These are phyloP conservation scores for Asteroscopus sphinx DNA, from an alignment of 2,888 invertebrate genomes.

Conservation along the genomic window DNA sequence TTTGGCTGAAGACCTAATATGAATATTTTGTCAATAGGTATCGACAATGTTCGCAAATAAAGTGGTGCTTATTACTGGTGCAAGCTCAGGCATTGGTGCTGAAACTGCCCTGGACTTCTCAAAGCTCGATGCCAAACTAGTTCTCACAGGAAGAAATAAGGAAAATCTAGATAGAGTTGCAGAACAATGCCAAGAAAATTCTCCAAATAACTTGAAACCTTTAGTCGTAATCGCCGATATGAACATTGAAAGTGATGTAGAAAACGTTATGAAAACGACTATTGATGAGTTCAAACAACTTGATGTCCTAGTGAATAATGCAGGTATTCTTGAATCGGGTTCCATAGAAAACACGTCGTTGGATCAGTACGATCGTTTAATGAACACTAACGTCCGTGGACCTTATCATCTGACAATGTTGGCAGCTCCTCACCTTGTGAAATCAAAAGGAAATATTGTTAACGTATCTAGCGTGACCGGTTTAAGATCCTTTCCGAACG, in stretches of 20 bases:
- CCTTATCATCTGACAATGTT: slow-evolving; percentile 94
- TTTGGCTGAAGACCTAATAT: not conserved
- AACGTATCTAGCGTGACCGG: slow-evolving; percentile 98
- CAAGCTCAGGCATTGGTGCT: slow-evolving; percentile 94
- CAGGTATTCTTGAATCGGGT: slow-evolving; percentile 95
- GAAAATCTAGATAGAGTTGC: slow-evolving; percentile 92
- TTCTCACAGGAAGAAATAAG: slow-evolving; percentile 92
- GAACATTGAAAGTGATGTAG: slow-evolving; percentile 92
- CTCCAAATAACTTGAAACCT: slow-evolving; percentile 80
- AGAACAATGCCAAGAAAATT: slow-evolving; percentile 85
- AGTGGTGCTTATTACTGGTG: slow-evolving; percentile 92
- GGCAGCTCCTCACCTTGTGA: slow-evolving; percentile 94
- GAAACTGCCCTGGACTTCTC: slow-evolving; percentile 92
- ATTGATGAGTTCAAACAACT: slow-evolving; percentile 92
- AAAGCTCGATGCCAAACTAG: slow-evolving; percentile 90
- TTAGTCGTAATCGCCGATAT: slow-evolving; percentile 91
- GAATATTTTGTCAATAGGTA: slow-evolving; percentile 62
- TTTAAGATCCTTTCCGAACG: slow-evolving; percentile 95
- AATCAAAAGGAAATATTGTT: slow-evolving; percentile 95
- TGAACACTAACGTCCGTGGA: slow-evolving; percentile 96
- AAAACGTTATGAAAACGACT: slow-evolving; percentile 91
- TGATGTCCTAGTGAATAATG: slow-evolving; percentile 96
- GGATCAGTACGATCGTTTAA: slow-evolving; percentile 95
- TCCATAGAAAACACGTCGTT: slow-evolving; percentile 95
- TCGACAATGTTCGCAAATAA: slow-evolving; percentile 86